Percentiles rank a stretch among this genome's conserved stretches.
phyloP scores from a whole-genome alignment of 1,140 invertebrate genomes.

The Himalopsyche phryganea region DNA sequence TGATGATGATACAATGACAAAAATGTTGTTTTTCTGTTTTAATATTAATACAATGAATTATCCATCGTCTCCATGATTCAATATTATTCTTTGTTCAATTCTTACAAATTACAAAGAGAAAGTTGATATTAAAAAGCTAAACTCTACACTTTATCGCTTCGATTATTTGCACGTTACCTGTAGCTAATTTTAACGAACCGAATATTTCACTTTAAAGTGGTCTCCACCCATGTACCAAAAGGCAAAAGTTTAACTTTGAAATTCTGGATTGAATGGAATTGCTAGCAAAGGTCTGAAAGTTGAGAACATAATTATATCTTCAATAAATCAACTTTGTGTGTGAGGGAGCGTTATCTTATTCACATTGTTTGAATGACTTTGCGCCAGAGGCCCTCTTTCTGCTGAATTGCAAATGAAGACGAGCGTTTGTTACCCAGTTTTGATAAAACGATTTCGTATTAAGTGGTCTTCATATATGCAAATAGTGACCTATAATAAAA shows the following conservation, averaged over 20 bases:
- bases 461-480: neutral
- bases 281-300: slow-evolving; percentile 4
- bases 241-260: slow-evolving; percentile 15
- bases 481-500: neutral
- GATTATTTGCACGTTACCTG: neutral
- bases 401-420: slow-evolving; percentile 9
- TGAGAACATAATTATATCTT: slow-evolving; percentile 22
- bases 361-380: slow-evolving; percentile 16
- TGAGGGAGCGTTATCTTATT: slow-evolving; percentile 10
- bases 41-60: no score
- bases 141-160: slow-evolving; percentile 2
- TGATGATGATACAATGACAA: no score
- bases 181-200: slow-evolving; percentile 1
- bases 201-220: neutral
- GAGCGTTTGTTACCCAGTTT: neutral
- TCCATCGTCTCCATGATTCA: no score
- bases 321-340: slow-evolving; percentile 16
- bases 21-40: no score
- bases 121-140: neutral
- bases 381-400: neutral
- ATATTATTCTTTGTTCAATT: no score
- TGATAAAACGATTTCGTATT: neutral
- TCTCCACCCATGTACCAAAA: neutral
- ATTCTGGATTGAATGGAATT: slow-evolving; percentile 19
- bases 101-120: no score